phyloP scores from a whole-genome alignment of 2,888 invertebrate species.

The Dynastes tityus region DNA sequence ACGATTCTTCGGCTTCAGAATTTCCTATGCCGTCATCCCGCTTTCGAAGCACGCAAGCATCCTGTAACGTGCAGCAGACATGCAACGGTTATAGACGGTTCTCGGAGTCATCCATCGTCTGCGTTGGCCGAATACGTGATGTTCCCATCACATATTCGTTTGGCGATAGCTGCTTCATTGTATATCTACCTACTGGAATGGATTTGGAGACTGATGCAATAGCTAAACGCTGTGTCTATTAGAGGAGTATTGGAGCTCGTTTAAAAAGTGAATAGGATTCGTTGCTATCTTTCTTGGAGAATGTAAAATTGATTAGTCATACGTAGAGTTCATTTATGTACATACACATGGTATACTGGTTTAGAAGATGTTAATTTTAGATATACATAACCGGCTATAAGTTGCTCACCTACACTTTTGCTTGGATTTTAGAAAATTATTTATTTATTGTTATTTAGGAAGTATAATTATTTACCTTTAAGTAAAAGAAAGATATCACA shows the following conservation, averaged over 20 bases:
- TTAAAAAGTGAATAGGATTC: slow-evolving; percentile 21
- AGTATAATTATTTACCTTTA: too few species aligned
- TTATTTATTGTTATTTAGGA: too few species aligned
- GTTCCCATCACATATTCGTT: not conserved
- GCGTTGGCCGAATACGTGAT: slow-evolving; percentile 27
- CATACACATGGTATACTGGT: too few species aligned
- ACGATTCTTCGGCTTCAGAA: not conserved
- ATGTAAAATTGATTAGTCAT: too few species aligned
- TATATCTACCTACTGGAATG: not conserved
- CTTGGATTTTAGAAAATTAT: too few species aligned
- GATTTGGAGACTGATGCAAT: slow-evolving; percentile 12
- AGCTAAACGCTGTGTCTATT: not conserved
- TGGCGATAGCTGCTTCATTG: not conserved
- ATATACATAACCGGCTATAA: too few species aligned
- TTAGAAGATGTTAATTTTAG: too few species aligned
- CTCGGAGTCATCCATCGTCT: slow-evolving; percentile 30
- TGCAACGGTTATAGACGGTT: slow-evolving; percentile 39
- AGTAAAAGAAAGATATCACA: too few species aligned
- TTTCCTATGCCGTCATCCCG: slow-evolving; percentile 22
- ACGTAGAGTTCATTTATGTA: too few species aligned
- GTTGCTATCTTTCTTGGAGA: not conserved
- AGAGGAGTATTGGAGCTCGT: not conserved
- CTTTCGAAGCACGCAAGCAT: slow-evolving; percentile 31
- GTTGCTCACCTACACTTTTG: too few species aligned
- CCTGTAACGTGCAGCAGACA: slow-evolving; percentile 33